Conservation (phyloP, 2,113 vertebrate genomes). For the Pimephales promelas region DNA sequence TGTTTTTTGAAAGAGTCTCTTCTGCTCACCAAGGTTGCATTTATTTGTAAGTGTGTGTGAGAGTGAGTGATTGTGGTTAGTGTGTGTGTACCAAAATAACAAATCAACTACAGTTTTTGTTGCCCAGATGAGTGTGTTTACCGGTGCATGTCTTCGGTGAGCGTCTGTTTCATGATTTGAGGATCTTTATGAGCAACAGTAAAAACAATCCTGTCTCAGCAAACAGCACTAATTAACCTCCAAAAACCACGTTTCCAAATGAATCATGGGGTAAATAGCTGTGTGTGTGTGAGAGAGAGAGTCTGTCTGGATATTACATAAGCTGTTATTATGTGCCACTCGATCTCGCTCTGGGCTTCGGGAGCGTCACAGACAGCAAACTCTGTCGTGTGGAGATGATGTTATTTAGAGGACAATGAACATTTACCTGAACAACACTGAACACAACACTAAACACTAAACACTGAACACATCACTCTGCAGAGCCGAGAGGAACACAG, state of each 20-base stretch:
- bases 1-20: too few relatives aligned
- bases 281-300: not conserved
- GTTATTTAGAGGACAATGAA: slow-evolving; percentile 61
- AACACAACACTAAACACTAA: too few relatives aligned
- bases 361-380: slow-evolving; percentile 68
- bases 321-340: slow-evolving; percentile 63
- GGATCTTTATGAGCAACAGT: not conserved
- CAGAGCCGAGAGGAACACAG: slow-evolving; percentile 14
- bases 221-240: not conserved
- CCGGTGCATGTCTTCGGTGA: too few relatives aligned
- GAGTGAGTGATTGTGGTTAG: too few relatives aligned
- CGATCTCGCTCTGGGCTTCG: slow-evolving; percentile 51
- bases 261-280: slow-evolving; percentile 7
- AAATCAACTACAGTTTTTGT: not conserved
- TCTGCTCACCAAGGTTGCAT: too few relatives aligned
- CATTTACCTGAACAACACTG: not conserved
- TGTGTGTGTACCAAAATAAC: not conserved
- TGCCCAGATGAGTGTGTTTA: too few relatives aligned
- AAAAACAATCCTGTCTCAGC: not conserved
- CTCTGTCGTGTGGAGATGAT: slow-evolving; percentile 49
- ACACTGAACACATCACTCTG: not conserved
- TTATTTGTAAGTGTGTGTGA: too few relatives aligned
- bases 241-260: not conserved
- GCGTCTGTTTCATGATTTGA: too few relatives aligned
- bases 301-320: slow-evolving; percentile 70